These are phyloP conservation scores for Menidia beryllina DNA, from an alignment of 2,113 vertebrate species.

Conservation along the genomic window DNA sequence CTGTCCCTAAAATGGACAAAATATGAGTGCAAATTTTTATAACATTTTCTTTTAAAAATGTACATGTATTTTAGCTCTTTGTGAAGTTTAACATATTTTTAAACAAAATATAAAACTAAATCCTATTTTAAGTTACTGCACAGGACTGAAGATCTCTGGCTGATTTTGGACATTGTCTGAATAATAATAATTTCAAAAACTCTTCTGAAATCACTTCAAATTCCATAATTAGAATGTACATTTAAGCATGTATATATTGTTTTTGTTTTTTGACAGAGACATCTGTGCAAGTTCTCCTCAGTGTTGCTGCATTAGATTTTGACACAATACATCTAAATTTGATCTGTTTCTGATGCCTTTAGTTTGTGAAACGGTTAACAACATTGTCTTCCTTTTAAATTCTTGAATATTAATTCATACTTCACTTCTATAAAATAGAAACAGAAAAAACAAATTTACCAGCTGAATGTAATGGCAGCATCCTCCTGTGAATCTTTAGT, in stretches of 20 bases:
- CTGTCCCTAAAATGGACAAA: too few species aligned
- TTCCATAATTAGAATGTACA: too few species aligned
- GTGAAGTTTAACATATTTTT: neutral
- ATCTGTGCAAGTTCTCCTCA: conserved; percentile 53
- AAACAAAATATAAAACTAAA: too few species aligned
- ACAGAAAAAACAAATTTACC: conserved; percentile 53
- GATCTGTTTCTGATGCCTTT: conserved; percentile 51
- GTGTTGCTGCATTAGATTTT: conserved; percentile 38
- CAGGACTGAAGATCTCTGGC: neutral
- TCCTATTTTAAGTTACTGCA: neutral
- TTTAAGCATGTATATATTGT: too few species aligned
- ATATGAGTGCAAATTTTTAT: too few species aligned
- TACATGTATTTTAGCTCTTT: too few species aligned
- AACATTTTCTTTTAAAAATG: too few species aligned
- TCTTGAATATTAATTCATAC: conserved; percentile 58
- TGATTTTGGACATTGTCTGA: conserved; percentile 15
- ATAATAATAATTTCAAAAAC: neutral
- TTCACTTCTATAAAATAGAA: conserved; percentile 57
- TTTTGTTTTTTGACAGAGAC: conserved; percentile 13
- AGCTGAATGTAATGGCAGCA: conserved; percentile 70
- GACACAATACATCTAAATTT: conserved; percentile 52
- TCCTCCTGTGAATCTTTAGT: conserved; percentile 70
- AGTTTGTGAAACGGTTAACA: conserved; percentile 39
- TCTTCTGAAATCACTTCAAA: neutral
- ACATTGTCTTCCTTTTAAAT: conserved; percentile 58